Conservation (phyloP, 1,140 invertebrate species). For the Branchinecta lynchi region DNA sequence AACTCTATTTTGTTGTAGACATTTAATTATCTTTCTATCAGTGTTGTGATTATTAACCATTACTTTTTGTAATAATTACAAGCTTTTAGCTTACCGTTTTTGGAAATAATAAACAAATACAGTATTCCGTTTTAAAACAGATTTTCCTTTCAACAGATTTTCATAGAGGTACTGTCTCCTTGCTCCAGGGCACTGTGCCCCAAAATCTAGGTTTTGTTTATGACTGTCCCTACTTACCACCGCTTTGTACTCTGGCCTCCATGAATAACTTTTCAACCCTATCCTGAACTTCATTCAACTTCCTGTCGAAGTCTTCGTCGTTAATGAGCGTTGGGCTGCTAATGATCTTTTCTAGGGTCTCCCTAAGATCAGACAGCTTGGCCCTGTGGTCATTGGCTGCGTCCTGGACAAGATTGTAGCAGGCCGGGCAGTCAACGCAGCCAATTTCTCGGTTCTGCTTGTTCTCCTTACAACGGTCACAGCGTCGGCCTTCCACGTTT, state of each 20-base stretch:
- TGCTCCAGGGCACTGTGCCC: too few relatives aligned
- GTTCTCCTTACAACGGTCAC: slow-evolving; percentile 84
- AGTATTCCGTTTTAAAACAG: too few relatives aligned
- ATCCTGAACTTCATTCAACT: slow-evolving; percentile 50
- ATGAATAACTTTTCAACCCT: slow-evolving; percentile 51
- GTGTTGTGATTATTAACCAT: too few relatives aligned
- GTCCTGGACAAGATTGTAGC: slow-evolving; percentile 82
- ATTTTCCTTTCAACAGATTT: too few relatives aligned
- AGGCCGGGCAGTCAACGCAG: slow-evolving; percentile 76
- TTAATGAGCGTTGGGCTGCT: slow-evolving; percentile 62
- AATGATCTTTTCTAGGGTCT: slow-evolving; percentile 48
- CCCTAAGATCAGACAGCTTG: slow-evolving; percentile 54
- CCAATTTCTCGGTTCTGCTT: slow-evolving; percentile 68
- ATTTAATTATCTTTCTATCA: too few relatives aligned
- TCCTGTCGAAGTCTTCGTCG: slow-evolving; percentile 62
- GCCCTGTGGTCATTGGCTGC: slow-evolving; percentile 61
- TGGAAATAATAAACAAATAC: too few relatives aligned
- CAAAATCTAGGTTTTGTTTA: too few relatives aligned
- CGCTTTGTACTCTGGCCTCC: slow-evolving; percentile 48
- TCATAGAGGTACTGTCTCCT: too few relatives aligned
- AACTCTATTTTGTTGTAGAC: too few relatives aligned
- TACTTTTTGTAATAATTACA: too few relatives aligned
- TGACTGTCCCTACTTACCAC: slow-evolving; percentile 34
- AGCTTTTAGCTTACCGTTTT: too few relatives aligned
- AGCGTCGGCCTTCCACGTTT: slow-evolving; percentile 77